phyloP scores from a whole-genome alignment of 1,140 invertebrate genomes.

The Drosophila ambigua region DNA sequence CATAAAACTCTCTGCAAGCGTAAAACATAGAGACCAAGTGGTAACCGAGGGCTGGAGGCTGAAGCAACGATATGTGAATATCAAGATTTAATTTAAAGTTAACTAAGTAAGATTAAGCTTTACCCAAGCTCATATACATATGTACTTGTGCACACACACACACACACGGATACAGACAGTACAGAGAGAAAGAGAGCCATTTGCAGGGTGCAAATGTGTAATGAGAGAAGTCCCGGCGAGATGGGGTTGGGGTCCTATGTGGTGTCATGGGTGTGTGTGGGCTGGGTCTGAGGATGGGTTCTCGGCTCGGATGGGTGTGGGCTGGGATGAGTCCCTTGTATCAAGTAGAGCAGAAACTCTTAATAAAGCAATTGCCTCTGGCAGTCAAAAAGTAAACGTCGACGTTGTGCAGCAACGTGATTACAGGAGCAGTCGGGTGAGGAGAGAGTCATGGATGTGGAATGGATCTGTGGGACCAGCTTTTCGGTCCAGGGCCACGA shows the following conservation, averaged over 20 bases:
- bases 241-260: background rate
- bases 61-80: slow-evolving; percentile 75
- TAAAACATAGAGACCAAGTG: no score
- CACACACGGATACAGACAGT: slow-evolving; percentile 25
- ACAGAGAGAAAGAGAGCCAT: slow-evolving; percentile 15
- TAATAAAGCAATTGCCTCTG: slow-evolving; percentile 84
- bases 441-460: background rate
- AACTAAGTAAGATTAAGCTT: slow-evolving; percentile 82
- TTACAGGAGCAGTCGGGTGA: slow-evolving; percentile 42
- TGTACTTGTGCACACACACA: slow-evolving; percentile 13
- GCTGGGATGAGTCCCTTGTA: slow-evolving; percentile 45
- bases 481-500: slow-evolving; percentile 56
- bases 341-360: slow-evolving; percentile 84
- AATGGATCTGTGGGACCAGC: slow-evolving; percentile 1
- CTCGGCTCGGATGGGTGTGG: background rate
- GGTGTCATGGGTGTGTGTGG: no score
- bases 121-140: slow-evolving; percentile 58
- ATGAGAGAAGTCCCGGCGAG: slow-evolving; percentile 12
- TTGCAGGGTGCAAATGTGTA: slow-evolving; percentile 60
- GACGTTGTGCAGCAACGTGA: slow-evolving; percentile 78
- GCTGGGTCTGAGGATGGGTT: no score
- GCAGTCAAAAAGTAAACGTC: slow-evolving; percentile 84
- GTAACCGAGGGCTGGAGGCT: slow-evolving; percentile 3
- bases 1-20: no score
- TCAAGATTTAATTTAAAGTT: slow-evolving; percentile 82